Conservation (phyloP, 2,888 invertebrate genomes). For the Acleris emargana region DNA sequence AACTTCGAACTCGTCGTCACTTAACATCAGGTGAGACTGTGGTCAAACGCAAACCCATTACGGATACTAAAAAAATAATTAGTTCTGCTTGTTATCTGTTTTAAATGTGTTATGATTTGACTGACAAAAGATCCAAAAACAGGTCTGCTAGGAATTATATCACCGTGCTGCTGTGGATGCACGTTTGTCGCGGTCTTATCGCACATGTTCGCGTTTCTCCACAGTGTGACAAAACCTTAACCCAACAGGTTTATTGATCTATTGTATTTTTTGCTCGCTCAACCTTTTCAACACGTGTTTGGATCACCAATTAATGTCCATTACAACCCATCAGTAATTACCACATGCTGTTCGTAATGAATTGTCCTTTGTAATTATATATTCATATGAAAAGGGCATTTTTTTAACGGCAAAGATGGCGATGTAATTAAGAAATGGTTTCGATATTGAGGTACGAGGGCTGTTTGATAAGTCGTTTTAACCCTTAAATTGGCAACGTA, state of each 20-base stretch:
- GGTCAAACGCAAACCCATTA: too few species aligned
- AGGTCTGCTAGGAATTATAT: too few species aligned
- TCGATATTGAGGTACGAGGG: not conserved
- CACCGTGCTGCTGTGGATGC: too few species aligned
- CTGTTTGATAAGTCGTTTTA: too few species aligned
- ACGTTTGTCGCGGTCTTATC: too few species aligned
- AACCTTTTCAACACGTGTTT: constrained; percentile 11
- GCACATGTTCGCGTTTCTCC: not conserved
- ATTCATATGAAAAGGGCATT: not conserved
- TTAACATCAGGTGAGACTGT: too few species aligned
- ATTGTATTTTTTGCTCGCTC: constrained; percentile 11
- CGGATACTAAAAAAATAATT: too few species aligned
- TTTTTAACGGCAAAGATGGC: not conserved
- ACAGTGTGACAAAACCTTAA: constrained; percentile 1
- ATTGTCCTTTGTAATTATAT: not conserved
- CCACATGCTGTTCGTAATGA: constrained; percentile 10
- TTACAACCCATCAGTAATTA: constrained; percentile 2
- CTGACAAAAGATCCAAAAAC: too few species aligned
- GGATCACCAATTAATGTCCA: constrained; percentile 12
- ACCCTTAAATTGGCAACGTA: too few species aligned
- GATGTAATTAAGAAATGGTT: not conserved
- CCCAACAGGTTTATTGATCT: constrained; percentile 8
- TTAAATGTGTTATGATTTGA: too few species aligned
- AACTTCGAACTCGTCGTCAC: too few species aligned
- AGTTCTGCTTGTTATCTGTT: too few species aligned